phyloP scores from a whole-genome alignment of 2,113 vertebrate genomes.

The Polyodon spathula region DNA sequence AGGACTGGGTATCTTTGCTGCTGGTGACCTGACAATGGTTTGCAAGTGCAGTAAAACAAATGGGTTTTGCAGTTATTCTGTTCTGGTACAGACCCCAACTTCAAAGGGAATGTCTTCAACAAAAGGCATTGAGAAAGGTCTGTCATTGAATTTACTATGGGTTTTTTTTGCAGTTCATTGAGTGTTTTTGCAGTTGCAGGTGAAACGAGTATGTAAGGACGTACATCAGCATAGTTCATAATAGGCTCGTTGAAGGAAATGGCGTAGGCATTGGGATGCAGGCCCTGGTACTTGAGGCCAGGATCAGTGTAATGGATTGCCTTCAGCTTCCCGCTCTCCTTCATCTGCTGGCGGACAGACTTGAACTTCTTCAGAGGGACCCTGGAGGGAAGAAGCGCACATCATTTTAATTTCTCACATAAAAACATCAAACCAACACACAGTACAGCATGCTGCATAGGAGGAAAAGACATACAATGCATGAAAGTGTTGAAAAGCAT shows the following conservation, averaged over 20 bases:
- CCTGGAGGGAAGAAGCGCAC: constrained; percentile 32
- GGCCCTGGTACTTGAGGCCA: constrained; percentile 42
- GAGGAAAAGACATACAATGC: background rate
- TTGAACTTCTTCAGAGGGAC: constrained; percentile 52
- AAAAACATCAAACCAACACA: too few relatives aligned
- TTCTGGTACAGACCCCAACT: too few relatives aligned
- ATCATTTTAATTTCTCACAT: too few relatives aligned
- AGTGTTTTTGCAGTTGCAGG: constrained; percentile 5
- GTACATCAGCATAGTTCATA: constrained; percentile 59
- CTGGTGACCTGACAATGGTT: background rate
- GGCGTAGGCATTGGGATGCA: constrained; percentile 14
- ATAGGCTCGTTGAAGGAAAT: constrained; percentile 47
- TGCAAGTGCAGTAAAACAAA: too few relatives aligned
- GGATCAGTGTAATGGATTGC: constrained; percentile 41
- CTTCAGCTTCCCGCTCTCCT: constrained; percentile 43
- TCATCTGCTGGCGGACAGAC: constrained; percentile 55
- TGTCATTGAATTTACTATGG: too few relatives aligned
- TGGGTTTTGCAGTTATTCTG: background rate
- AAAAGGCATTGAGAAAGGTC: too few relatives aligned
- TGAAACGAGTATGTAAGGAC: constrained; percentile 14
- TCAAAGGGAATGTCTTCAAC: too few relatives aligned
- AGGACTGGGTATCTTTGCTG: background rate
- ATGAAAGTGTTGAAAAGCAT: background rate
- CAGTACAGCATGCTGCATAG: background rate
- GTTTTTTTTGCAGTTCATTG: too few relatives aligned